These are phyloP conservation scores for Bostrychus sinensis DNA, from an alignment of 2,113 vertebrate species.

Conservation along the genomic window DNA sequence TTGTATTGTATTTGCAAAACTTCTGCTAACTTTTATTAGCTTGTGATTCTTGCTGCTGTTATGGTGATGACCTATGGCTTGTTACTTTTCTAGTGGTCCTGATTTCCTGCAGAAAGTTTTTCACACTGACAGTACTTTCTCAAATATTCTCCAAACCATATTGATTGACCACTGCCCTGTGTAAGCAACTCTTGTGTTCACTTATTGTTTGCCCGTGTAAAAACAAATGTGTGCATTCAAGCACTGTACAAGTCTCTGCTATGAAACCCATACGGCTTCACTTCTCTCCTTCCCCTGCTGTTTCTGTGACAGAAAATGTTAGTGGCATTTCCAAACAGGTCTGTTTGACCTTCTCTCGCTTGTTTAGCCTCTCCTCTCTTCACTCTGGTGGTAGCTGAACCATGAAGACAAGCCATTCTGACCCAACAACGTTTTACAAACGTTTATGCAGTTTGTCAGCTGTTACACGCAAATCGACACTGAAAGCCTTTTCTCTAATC, in stretches of 20 bases:
- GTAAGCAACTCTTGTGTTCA: neutral
- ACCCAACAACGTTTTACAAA: conserved; percentile 7
- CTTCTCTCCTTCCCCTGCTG: conserved; percentile 15
- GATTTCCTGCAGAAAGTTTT: conserved; percentile 2
- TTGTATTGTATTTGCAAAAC: too few species aligned
- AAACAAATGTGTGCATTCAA: conserved; percentile 19
- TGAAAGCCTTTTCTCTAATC: conserved; percentile 6
- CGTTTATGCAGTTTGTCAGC: conserved; percentile 2
- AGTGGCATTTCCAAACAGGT: conserved; percentile 60
- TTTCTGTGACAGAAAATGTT: conserved; percentile 32
- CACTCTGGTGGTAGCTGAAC: conserved; percentile 23
- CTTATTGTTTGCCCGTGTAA: conserved; percentile 10
- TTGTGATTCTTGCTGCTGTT: too few species aligned
- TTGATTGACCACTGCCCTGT: conserved; percentile 18
- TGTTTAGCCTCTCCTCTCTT: conserved; percentile 37
- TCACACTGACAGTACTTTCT: conserved; percentile 4
- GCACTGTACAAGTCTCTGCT: conserved; percentile 14
- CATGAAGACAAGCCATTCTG: conserved; percentile 3
- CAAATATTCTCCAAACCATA: conserved; percentile 23
- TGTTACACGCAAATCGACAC: neutral
- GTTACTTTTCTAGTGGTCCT: neutral
- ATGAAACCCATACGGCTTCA: conserved; percentile 21
- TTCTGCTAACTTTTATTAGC: too few species aligned
- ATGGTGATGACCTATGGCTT: neutral
- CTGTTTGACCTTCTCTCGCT: conserved; percentile 51